Evolutionary conservation across 23 tunicate genomes (phyloP).

Genomic region (Ciona savignyi): DNA sequence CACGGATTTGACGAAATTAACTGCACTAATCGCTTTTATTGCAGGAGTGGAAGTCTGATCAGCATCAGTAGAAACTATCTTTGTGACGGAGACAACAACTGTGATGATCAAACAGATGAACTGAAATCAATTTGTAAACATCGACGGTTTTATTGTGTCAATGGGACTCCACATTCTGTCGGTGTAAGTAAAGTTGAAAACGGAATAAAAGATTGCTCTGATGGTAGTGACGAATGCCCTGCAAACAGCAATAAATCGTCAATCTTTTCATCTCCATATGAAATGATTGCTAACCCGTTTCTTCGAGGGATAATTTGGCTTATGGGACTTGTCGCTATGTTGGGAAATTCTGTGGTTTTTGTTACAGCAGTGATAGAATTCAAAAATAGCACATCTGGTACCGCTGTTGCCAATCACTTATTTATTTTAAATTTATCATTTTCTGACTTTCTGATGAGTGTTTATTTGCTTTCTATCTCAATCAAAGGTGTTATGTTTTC

Average conservation of each 20-base stretch:
- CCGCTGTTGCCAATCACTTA: no score
- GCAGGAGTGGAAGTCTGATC: not conserved
- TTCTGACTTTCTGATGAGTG: no score
- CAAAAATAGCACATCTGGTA: not conserved
- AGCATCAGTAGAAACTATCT: not conserved
- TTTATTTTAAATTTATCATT: no score
- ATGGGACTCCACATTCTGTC: not conserved
- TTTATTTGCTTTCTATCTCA: no score
- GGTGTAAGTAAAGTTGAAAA: not conserved
- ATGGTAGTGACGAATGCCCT: constrained; percentile 13
- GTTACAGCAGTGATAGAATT: not conserved
- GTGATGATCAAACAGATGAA: constrained; percentile 3
- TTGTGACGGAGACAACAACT: not conserved
- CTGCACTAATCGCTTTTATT: no score
- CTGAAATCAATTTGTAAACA: not conserved
- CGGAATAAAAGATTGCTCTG: constrained; percentile 5
- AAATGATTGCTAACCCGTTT: constrained; percentile 9
- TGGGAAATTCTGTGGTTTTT: not conserved
- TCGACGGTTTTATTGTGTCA: constrained; percentile 1
- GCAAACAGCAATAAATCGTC: not conserved
- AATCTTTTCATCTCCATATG: not conserved
- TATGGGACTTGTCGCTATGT: not conserved
- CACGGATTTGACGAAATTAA: no score
- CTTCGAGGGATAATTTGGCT: not conserved
- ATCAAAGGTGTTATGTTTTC: no score